phyloP scores from a whole-genome alignment of 2,888 invertebrate species.

The Chironomus tentans region DNA sequence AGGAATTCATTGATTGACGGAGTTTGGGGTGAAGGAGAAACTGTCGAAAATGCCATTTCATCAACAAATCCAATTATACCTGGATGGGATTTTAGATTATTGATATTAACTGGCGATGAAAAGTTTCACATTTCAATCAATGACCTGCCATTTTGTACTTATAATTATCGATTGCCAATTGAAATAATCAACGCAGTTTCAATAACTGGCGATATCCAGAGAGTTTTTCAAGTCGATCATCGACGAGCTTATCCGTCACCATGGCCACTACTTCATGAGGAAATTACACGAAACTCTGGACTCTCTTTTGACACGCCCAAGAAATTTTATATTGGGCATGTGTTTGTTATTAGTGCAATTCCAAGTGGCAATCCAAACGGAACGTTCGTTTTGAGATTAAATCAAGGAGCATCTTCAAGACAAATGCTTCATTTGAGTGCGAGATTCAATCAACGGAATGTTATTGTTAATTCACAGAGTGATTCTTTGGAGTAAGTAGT shows the following conservation, averaged over 20 bases:
- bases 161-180: constrained; percentile 37
- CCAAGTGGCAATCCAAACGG: constrained; percentile 40
- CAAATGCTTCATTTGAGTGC: constrained; percentile 40
- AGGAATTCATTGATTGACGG: constrained; percentile 36
- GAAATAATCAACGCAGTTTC: constrained; percentile 35
- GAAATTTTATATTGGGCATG: constrained; percentile 39
- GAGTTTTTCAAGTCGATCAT: constrained; percentile 41
- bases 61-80: constrained; percentile 39
- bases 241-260: constrained; percentile 39
- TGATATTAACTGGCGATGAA: constrained; percentile 38
- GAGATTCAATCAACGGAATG: constrained; percentile 38
- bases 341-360: constrained; percentile 39
- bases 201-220: constrained; percentile 40
- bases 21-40: constrained; percentile 39
- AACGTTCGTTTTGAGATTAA: constrained; percentile 38
- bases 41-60: constrained; percentile 33
- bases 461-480: constrained; percentile 39
- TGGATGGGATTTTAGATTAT: constrained; percentile 39
- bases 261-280: constrained; percentile 40
- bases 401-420: constrained; percentile 38
- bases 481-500: constrained; percentile 37
- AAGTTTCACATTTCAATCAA: constrained; percentile 40
- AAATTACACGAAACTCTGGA: constrained; percentile 34
- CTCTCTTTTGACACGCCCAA: constrained; percentile 39
- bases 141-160: constrained; percentile 39